Conservation (phyloP, 2,888 invertebrate species). For the Nudaria mundana region DNA sequence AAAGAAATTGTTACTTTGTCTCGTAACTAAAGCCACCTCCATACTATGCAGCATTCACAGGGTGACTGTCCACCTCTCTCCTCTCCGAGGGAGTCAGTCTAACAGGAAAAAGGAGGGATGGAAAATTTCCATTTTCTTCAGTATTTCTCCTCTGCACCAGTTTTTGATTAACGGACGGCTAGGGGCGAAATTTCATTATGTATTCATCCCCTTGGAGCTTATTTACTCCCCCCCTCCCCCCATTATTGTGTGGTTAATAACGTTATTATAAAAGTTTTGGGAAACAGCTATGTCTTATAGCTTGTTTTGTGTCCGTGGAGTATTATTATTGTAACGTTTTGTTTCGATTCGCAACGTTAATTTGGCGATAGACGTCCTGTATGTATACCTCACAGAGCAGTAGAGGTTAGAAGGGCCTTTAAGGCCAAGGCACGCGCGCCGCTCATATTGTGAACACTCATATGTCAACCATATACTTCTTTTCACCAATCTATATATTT, state of each 20-base stretch:
- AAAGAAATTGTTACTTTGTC: too few relatives aligned
- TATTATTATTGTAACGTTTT: not conserved
- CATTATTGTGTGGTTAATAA: conserved; percentile 42
- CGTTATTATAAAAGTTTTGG: conserved; percentile 39
- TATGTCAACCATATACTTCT: too few relatives aligned
- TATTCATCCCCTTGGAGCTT: conserved; percentile 76
- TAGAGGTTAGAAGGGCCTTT: too few relatives aligned
- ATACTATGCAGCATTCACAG: conserved; percentile 20
- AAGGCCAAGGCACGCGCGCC: too few relatives aligned
- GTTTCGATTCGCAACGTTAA: not conserved
- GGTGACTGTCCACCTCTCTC: conserved; percentile 58
- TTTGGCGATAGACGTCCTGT: not conserved
- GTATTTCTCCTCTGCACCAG: conserved; percentile 77
- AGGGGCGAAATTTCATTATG: conserved; percentile 77
- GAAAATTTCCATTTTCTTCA: conserved; percentile 81
- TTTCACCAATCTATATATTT: too few relatives aligned
- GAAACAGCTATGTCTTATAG: conserved; percentile 24
- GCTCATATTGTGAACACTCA: too few relatives aligned
- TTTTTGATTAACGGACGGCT: conserved; percentile 79
- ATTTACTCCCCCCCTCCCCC: conserved; percentile 47
- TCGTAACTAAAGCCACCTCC: conserved; percentile 38
- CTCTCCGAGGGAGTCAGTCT: conserved; percentile 47
- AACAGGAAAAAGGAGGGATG: conserved; percentile 81
- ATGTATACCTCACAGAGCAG: too few relatives aligned
- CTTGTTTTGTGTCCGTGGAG: conserved; percentile 9